A percentile compares a stretch with the other conserved stretches of the same genome.
Conservation (phyloP, 2,797 vertebrate species). For the Strix occidentalis region DNA sequence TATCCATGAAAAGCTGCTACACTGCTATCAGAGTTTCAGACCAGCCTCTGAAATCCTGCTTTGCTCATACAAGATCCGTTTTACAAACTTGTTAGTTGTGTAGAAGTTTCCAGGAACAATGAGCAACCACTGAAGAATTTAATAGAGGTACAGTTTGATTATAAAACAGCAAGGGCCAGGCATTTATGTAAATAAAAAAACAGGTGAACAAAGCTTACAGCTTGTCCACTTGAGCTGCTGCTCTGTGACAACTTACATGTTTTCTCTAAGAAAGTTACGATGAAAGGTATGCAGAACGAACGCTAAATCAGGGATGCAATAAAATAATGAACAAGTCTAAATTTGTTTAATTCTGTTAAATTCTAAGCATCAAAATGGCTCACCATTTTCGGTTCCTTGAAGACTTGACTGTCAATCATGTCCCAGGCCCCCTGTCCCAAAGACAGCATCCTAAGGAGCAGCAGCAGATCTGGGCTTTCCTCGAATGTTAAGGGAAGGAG, state of each 20-base stretch:
- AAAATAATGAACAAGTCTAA: not conserved
- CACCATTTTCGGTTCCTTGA: slow-evolving; percentile 97
- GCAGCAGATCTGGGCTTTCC: slow-evolving; percentile 93
- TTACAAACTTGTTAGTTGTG: not conserved
- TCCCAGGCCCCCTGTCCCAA: slow-evolving; percentile 97
- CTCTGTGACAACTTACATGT: not conserved
- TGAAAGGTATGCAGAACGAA: not conserved
- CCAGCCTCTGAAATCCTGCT: not conserved
- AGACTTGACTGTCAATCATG: slow-evolving; percentile 99
- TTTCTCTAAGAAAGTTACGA: not conserved
- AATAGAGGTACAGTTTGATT: not conserved
- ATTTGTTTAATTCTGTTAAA: not conserved
- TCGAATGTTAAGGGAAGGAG: slow-evolving; percentile 63
- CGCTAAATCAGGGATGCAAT: not conserved
- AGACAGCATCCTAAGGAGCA: slow-evolving; percentile 92
- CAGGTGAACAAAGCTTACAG: not conserved
- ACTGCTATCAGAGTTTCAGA: not conserved
- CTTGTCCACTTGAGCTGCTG: not conserved
- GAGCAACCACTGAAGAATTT: not conserved
- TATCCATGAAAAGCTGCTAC: not conserved
- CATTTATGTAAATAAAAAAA: not conserved
- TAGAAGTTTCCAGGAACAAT: not conserved
- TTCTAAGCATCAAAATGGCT: not conserved
- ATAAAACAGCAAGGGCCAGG: not conserved
- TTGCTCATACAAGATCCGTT: not conserved